These are phyloP conservation scores for Drosophila lacteicornis DNA, from an alignment of 1,140 invertebrate species.

Conservation along the genomic window DNA sequence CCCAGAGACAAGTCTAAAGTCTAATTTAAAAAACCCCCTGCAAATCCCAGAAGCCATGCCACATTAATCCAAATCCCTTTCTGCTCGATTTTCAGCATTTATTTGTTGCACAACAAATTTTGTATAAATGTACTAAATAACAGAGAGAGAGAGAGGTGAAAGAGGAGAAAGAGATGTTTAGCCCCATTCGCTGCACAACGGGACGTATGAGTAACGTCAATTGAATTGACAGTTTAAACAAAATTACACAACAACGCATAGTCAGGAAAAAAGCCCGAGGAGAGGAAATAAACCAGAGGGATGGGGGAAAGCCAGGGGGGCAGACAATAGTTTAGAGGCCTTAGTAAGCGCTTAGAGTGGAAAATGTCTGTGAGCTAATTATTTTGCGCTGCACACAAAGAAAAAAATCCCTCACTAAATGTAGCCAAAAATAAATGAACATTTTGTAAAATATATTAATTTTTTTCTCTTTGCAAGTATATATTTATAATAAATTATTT, in stretches of 20 bases:
- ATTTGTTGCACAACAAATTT: constrained; percentile 30
- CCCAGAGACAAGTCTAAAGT: background rate
- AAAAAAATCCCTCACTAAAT: constrained; percentile 1
- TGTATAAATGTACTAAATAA: constrained; percentile 23
- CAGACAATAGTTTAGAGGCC: constrained; percentile 39
- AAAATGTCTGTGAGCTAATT: constrained; percentile 76
- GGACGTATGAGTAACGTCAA: constrained; percentile 80
- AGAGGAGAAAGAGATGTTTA: constrained; percentile 4
- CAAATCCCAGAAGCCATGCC: constrained; percentile 1
- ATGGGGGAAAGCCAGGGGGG: constrained; percentile 5
- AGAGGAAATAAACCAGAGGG: background rate
- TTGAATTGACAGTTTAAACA: constrained; percentile 79
- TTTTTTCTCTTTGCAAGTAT: too few species aligned
- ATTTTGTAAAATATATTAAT: background rate
- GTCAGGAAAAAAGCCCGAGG: background rate
- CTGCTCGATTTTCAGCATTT: constrained; percentile 27
- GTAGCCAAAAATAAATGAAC: too few species aligned
- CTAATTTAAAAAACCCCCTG: background rate
- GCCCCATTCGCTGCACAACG: constrained; percentile 64
- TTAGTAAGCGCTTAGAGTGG: constrained; percentile 71
- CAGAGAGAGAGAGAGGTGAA: background rate
- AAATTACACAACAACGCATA: constrained; percentile 63
- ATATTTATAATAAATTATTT: background rate
- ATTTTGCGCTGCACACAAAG: constrained; percentile 30
- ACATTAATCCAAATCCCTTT: background rate